These are phyloP conservation scores for Eupithecia dodoneata DNA, from an alignment of 2,888 invertebrate genomes.

Conservation along the genomic window DNA sequence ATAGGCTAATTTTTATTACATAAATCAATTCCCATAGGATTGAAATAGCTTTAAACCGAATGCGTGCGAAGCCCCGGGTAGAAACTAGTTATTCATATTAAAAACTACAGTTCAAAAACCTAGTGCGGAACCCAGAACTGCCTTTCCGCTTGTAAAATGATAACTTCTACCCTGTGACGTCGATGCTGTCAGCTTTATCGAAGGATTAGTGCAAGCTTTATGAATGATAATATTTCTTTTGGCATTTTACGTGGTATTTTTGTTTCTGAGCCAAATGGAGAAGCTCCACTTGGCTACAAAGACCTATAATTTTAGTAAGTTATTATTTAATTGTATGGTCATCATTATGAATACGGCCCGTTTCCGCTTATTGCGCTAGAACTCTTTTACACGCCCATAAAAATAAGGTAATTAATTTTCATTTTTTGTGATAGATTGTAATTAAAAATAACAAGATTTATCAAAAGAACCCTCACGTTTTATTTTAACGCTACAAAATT, in stretches of 20 bases:
- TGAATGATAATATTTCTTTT: background rate
- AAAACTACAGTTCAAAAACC: too few species aligned
- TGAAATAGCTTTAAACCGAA: too few species aligned
- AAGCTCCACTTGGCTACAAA: background rate
- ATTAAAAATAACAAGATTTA: background rate
- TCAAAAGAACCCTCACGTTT: background rate
- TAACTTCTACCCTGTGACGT: slow-evolving; percentile 63
- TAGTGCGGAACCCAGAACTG: background rate
- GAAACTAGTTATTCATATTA: too few species aligned
- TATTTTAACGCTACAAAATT: background rate
- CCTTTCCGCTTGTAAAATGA: slow-evolving; percentile 35
- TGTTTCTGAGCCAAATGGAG: background rate
- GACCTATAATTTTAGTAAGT: background rate
- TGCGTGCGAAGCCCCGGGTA: too few species aligned
- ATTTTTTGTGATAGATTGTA: background rate
- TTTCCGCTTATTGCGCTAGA: background rate
- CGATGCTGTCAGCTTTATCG: slow-evolving; percentile 51
- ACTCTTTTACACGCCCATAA: background rate
- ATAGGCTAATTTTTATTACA: too few species aligned
- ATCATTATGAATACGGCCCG: too few species aligned
- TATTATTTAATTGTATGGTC: background rate
- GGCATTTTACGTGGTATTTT: background rate
- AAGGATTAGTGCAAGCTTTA: slow-evolving; percentile 53
- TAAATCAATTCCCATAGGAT: too few species aligned
- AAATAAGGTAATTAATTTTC: background rate